phyloP scores from a whole-genome alignment of 2,888 invertebrate genomes.

The Erynnis tages region DNA sequence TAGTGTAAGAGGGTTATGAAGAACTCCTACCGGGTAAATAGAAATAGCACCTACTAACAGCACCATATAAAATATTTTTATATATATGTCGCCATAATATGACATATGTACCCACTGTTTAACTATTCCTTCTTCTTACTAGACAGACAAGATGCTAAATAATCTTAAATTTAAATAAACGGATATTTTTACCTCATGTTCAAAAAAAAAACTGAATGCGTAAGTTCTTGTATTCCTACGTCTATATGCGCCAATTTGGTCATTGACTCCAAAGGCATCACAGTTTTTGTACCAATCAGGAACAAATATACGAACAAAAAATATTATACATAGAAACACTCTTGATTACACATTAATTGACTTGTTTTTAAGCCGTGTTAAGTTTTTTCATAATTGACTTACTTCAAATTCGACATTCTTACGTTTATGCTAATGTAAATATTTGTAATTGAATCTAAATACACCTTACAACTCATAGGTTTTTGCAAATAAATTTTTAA shows the following conservation, averaged over 20 bases:
- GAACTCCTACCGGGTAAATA: too few species aligned
- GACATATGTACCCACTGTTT: too few species aligned
- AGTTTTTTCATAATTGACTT: background rate
- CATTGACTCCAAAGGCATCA: slow-evolving; percentile 18
- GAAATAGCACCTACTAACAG: too few species aligned
- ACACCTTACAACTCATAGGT: background rate
- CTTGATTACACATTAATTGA: slow-evolving; percentile 8
- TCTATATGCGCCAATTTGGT: slow-evolving; percentile 13
- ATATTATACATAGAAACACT: slow-evolving; percentile 1
- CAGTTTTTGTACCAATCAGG: slow-evolving; percentile 28
- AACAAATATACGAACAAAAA: slow-evolving; percentile 28
- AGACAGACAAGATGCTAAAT: too few species aligned
- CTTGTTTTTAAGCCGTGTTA: background rate
- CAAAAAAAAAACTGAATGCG: too few species aligned
- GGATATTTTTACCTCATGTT: too few species aligned
- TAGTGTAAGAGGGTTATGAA: too few species aligned
- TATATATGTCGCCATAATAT: too few species aligned
- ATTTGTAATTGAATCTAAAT: background rate
- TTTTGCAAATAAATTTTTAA: too few species aligned
- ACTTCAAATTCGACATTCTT: slow-evolving; percentile 1
- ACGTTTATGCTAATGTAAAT: background rate
- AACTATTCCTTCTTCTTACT: too few species aligned
- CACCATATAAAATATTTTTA: too few species aligned
- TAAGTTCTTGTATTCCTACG: background rate
- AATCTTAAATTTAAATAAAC: too few species aligned